phyloP scores from a whole-genome alignment of 2,113 vertebrate species.

The Chrysemys picta region DNA sequence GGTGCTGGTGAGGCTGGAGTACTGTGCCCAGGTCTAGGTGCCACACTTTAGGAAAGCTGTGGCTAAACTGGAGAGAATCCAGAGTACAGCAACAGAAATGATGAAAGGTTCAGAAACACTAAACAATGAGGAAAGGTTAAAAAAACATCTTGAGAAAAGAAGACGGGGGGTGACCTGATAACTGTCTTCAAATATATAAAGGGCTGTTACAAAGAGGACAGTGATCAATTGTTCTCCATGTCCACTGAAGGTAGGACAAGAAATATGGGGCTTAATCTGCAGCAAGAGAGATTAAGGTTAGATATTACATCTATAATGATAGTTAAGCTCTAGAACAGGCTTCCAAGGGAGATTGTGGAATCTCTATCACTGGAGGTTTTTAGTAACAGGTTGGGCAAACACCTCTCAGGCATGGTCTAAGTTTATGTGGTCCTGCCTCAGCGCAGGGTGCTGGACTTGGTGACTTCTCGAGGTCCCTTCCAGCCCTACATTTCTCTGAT shows the following conservation, averaged over 20 bases:
- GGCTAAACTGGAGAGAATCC: neutral
- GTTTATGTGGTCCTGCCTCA: neutral
- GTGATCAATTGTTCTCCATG: too few relatives aligned
- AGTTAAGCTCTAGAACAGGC: neutral
- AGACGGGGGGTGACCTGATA: too few relatives aligned
- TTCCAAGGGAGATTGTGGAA: neutral
- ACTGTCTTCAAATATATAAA: too few relatives aligned
- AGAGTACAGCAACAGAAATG: neutral
- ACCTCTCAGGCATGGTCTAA: neutral
- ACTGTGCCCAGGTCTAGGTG: neutral
- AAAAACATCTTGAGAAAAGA: neutral
- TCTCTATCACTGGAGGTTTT: neutral
- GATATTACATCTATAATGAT: too few relatives aligned
- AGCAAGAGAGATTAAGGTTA: too few relatives aligned
- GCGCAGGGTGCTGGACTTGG: neutral
- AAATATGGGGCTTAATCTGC: too few relatives aligned
- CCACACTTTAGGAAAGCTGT: neutral
- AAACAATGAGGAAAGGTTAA: neutral
- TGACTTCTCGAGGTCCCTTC: neutral
- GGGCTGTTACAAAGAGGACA: too few relatives aligned
- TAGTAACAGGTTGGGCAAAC: neutral
- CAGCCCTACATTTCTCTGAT: neutral
- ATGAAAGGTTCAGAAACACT: neutral
- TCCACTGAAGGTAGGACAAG: too few relatives aligned
- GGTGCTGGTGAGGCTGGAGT: neutral